These are phyloP conservation scores for Drosophila colorata DNA, from an alignment of 2,888 invertebrate genomes.

Conservation along the genomic window DNA sequence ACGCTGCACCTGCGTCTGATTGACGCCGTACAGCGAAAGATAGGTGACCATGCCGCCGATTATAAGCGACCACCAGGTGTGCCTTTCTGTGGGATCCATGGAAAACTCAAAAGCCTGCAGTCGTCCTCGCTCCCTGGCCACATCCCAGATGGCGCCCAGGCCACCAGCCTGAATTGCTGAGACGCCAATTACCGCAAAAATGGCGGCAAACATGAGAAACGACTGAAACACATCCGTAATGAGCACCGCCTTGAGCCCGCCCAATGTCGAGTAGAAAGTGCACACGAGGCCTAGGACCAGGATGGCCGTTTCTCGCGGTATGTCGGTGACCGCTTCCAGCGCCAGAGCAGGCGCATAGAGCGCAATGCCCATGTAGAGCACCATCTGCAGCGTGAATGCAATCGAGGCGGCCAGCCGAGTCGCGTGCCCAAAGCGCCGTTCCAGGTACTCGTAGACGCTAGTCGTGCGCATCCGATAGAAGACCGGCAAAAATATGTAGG, in stretches of 20 bases:
- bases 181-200: conserved; percentile 91
- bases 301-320: conserved; percentile 90
- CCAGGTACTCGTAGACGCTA: conserved; percentile 97
- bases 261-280: conserved; percentile 94
- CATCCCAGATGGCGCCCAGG: conserved; percentile 89
- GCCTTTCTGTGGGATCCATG: conserved; percentile 92
- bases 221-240: conserved; percentile 95
- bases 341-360: conserved; percentile 98
- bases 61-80: conserved; percentile 93
- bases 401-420: conserved; percentile 92
- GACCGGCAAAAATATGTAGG: conserved; percentile 92
- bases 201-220: conserved; percentile 93
- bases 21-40: conserved; percentile 93
- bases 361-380: conserved; percentile 96
- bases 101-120: conserved; percentile 90
- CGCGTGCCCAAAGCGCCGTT: conserved; percentile 92
- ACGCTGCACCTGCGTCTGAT: conserved; percentile 93
- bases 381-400: conserved; percentile 95
- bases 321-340: conserved; percentile 92
- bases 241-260: conserved; percentile 96
- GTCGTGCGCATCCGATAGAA: conserved; percentile 93
- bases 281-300: conserved; percentile 90
- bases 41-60: conserved; percentile 93
- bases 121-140: conserved; percentile 89
- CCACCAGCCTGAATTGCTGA: conserved; percentile 90